Evolutionary conservation across 1,140 invertebrate species (phyloP), one percentile per base, ranked within the genome.

Genomic region (Euura lappo): DNA sequence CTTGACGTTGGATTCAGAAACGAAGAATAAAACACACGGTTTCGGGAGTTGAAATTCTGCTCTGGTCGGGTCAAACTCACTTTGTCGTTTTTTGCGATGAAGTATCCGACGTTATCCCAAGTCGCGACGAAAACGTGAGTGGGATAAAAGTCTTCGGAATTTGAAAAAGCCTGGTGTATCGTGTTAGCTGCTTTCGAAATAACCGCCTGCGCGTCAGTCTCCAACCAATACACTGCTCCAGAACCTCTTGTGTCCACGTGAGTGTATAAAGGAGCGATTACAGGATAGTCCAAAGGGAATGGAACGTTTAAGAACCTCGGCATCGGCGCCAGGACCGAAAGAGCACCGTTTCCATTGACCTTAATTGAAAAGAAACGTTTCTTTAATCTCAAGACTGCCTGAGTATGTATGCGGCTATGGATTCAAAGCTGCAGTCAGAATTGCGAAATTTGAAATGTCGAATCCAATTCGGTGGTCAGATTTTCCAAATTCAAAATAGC

Each of bases 331-430:
- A 94, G 89, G 81, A 99, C 98, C 2, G 97, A 96, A n/a, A 98
- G 79, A 10, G 98, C 89, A 45, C 97, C 97, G 88, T 97, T 97
- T 81, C 92, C 93, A 84, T 98, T 98, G 68, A 98, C 92, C 97
- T 98, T 28, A 28, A 28, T 28, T 28, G 1, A 28, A 28, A 28
- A 28, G 28, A 28, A 28, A 28, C 28, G 28, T 28, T 28, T 1
- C 1, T 28, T 28, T 1, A 60, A 28, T 28, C 28, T 1, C 28
- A 28, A 28, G 0, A 28, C 28, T 28, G 28, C 28, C 28, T 28
- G 28, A 28, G 28, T n/a, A n/a, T n/a, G n/a, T n/a, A n/a, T n/a
- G n/a, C n/a, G n/a, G n/a, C n/a, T n/a, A n/a, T n/a, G n/a, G n/a
- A n/a, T n/a, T n/a, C n/a, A n/a, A n/a, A n/a, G n/a, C n/a, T n/a